A percentile compares a stretch with the other conserved stretches of the same genome.
These are phyloP conservation scores for Acronicta psi DNA, from an alignment of 2,888 invertebrate species.

Conservation along the genomic window DNA sequence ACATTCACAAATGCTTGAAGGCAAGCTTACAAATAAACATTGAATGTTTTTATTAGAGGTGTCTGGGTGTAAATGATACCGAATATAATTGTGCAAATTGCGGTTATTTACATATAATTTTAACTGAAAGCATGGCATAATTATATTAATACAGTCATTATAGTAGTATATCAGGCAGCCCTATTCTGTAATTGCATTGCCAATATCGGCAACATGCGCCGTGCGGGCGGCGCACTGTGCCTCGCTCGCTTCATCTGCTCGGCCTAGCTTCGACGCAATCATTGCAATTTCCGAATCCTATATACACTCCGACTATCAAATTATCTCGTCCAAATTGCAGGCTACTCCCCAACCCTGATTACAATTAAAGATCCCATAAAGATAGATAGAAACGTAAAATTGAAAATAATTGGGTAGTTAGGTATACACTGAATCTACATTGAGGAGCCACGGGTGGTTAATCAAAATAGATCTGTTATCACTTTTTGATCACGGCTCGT, in stretches of 20 bases:
- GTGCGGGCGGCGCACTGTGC: slow-evolving; percentile 48
- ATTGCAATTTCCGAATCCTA: slow-evolving; percentile 83
- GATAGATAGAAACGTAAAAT: slow-evolving; percentile 41
- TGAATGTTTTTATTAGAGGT: slow-evolving; percentile 13
- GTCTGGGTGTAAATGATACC: background rate
- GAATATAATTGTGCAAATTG: slow-evolving; percentile 4
- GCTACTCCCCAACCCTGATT: slow-evolving; percentile 44
- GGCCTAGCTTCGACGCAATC: slow-evolving; percentile 73
- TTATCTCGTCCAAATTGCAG: slow-evolving; percentile 52
- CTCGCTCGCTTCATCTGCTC: slow-evolving; percentile 61
- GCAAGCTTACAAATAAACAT: slow-evolving; percentile 21
- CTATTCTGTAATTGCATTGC: slow-evolving; percentile 72
- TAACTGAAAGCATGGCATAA: too few species aligned
- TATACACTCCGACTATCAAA: slow-evolving; percentile 61
- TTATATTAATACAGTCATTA: background rate
- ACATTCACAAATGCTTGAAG: slow-evolving; percentile 25
- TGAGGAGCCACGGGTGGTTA: slow-evolving; percentile 26
- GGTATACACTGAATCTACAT: slow-evolving; percentile 21
- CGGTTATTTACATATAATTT: background rate
- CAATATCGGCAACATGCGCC: slow-evolving; percentile 62
- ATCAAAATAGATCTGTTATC: slow-evolving; percentile 20
- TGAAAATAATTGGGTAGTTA: too few species aligned
- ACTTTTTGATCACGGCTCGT: slow-evolving; percentile 14
- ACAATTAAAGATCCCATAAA: slow-evolving; percentile 43
- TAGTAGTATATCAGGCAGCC: slow-evolving; percentile 51